Conservation (phyloP, 2,113 vertebrate species). For the Grammomys surdaster region DNA sequence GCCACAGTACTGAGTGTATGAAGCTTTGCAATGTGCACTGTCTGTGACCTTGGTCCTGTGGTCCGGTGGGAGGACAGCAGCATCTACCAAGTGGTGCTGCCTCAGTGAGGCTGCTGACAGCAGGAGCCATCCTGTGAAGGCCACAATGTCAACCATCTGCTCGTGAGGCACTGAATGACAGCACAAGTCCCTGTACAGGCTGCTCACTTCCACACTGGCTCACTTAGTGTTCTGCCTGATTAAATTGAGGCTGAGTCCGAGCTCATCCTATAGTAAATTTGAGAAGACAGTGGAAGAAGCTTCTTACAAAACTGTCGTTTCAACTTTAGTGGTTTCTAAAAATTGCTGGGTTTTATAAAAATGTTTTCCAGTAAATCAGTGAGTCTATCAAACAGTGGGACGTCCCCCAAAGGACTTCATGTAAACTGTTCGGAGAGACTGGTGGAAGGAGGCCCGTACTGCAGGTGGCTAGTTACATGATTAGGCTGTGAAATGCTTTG, state of each 20-base stretch:
- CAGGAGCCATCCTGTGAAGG: neutral
- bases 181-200: neutral
- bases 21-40: rapidly evolving
- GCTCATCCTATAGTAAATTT: neutral
- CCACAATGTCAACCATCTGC: rapidly evolving
- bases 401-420: neutral
- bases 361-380: neutral
- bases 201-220: rapidly evolving
- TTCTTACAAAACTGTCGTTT: neutral
- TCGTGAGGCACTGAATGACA: rapidly evolving
- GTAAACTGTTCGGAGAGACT: rapidly evolving
- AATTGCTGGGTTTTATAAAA: neutral
- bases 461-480: neutral
- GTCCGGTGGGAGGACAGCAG: neutral
- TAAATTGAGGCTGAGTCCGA: neutral
- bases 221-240: neutral
- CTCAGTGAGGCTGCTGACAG: rapidly evolving
- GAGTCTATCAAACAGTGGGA: neutral
- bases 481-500: neutral
- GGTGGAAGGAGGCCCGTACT: rapidly evolving
- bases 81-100: rapidly evolving
- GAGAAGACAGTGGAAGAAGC: neutral
- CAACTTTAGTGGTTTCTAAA: neutral
- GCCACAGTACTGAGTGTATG: neutral
- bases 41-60: neutral